Percentiles rank a stretch among this genome's conserved stretches.
These are phyloP conservation scores for Amphimallon solstitiale DNA, from an alignment of 2,888 invertebrate species.

Conservation along the genomic window DNA sequence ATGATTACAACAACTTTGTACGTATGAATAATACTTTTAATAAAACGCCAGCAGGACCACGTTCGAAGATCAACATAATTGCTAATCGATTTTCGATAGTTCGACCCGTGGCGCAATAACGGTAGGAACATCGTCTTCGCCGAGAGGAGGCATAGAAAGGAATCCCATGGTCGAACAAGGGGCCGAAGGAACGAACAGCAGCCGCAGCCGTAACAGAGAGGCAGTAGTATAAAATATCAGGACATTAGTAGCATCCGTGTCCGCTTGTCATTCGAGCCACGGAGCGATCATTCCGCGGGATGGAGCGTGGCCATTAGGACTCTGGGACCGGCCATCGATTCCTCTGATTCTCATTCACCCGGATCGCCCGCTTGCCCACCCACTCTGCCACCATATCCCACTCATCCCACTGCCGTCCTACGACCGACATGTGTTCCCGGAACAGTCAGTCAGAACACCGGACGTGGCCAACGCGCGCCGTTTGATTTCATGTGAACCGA, in stretches of 20 bases:
- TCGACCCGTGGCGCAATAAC: slow-evolving; percentile 7
- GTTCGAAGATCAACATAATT: slow-evolving; percentile 19
- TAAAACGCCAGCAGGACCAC: not conserved
- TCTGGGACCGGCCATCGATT: slow-evolving; percentile 54
- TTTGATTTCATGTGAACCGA: slow-evolving; percentile 50
- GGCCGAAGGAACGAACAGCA: not conserved
- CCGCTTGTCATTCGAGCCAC: slow-evolving; percentile 60
- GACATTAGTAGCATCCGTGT: slow-evolving; percentile 59
- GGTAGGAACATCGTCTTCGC: slow-evolving; percentile 4
- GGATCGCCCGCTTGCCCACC: slow-evolving; percentile 20
- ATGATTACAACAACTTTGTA: too few species aligned
- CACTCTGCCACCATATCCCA: not conserved
- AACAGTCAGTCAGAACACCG: slow-evolving; percentile 49
- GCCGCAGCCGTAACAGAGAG: slow-evolving; percentile 8
- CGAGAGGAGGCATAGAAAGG: slow-evolving; percentile 2
- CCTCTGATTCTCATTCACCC: slow-evolving; percentile 41
- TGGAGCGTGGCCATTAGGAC: slow-evolving; percentile 59
- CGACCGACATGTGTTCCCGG: slow-evolving; percentile 54
- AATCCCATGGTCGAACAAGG: slow-evolving; percentile 16
- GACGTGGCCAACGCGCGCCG: slow-evolving; percentile 52
- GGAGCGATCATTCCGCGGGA: slow-evolving; percentile 59
- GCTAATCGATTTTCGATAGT: slow-evolving; percentile 29
- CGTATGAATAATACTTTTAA: too few species aligned
- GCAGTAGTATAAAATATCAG: slow-evolving; percentile 36
- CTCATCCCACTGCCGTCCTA: not conserved